These are phyloP conservation scores for Bibio marci DNA, from an alignment of 2,888 invertebrate species.

Conservation along the genomic window DNA sequence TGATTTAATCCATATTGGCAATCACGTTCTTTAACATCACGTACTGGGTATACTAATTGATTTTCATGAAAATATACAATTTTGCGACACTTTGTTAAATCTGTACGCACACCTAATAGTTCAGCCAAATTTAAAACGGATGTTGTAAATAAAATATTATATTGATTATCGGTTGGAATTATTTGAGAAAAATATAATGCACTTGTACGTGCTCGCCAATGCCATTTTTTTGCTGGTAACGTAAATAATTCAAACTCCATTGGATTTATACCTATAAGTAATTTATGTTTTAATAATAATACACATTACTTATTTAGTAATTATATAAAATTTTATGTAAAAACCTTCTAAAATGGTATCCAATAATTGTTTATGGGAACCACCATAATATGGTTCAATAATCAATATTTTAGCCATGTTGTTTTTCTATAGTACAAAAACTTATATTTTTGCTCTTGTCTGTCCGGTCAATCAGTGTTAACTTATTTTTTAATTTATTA, in stretches of 20 bases:
- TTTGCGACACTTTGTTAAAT: slow-evolving; percentile 39
- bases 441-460: no score
- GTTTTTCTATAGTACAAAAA: neutral
- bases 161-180: slow-evolving; percentile 36
- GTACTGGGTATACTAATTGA: slow-evolving; percentile 52
- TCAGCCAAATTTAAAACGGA: slow-evolving; percentile 54
- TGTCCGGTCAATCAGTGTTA: no score
- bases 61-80: slow-evolving; percentile 65
- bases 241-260: slow-evolving; percentile 32
- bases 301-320: no score
- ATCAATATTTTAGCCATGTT: slow-evolving; percentile 31
- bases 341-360: slow-evolving; percentile 31
- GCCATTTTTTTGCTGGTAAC: slow-evolving; percentile 57
- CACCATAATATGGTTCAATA: slow-evolving; percentile 55
- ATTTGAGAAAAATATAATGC: slow-evolving; percentile 42
- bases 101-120: slow-evolving; percentile 45
- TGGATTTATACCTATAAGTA: slow-evolving; percentile 19
- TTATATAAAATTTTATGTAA: no score
- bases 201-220: slow-evolving; percentile 53
- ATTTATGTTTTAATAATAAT: no score
- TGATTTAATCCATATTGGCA: slow-evolving; percentile 63
- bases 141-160: slow-evolving; percentile 44
- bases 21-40: slow-evolving; percentile 45
- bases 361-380: slow-evolving; percentile 51
- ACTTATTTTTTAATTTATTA: no score